Base-by-base conservation (phyloP, 2,888 invertebrate species). In the Dasysyrphus tricinctus region DNA sequence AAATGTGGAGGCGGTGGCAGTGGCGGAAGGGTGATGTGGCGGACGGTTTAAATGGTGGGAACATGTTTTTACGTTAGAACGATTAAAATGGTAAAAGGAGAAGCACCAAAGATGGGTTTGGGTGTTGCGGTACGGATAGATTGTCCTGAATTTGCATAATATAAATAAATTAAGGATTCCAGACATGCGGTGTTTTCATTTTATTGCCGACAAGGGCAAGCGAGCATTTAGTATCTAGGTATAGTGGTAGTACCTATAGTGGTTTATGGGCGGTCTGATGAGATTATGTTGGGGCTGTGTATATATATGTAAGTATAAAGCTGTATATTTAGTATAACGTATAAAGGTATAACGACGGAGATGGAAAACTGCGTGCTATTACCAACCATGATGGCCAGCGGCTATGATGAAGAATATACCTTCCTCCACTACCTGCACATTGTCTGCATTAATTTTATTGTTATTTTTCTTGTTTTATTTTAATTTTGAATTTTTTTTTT, bases 181-280 rank as follows among this genome's bases (percentile, higher is more conserved):
- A 87, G 87, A 87, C 87, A 87, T 87, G 87, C 87, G 87, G 87
- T 87, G 83, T 87, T 83, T 87, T 83, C 87, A 83, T 87, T 87
- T 87, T 87, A 87, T 87, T 87, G 83, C 83, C 87, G 72, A 83
- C 83, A 79, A 82, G 87, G 82, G 82, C 87, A 80, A 76, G 76
- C 83, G 75, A 83, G 49, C 73, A 69, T 77, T 77, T 81, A 73
- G 73, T 80, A 54, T n/a, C n/a, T 59, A 69, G 57, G 49, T 44
- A 65, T 54, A 54, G n/a, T n/a, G 54, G 29, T 32, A 32, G 54
- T 32, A n/a, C n/a, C n/a, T n/a, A 54, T 54, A 54, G 86, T 86
- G 87, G 79, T 87, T 87, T 83, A 87, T 87, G 87, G 83, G 82
- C 83, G 87, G 82, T 72, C 86, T 86, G 86, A 86, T 86, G 86